A percentile compares a stretch with the other conserved stretches of the same genome.
Conservation (phyloP, 64 coral and sea anemone species). For the Montipora cactus region DNA sequence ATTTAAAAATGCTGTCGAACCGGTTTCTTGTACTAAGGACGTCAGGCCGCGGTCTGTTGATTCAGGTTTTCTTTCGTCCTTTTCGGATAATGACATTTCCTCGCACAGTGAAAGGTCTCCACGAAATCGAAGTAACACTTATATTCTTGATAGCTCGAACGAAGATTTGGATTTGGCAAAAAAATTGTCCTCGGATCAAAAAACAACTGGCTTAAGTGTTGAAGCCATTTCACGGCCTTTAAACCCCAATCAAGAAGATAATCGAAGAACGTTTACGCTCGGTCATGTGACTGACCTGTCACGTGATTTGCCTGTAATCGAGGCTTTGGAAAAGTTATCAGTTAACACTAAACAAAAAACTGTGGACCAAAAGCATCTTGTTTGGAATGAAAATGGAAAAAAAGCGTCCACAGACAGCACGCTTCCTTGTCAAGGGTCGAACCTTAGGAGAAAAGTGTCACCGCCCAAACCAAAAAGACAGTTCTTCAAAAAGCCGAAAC, state of each 20-base stretch:
- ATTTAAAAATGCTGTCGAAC: slow-evolving; percentile 39
- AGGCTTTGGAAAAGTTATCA: slow-evolving; percentile 59
- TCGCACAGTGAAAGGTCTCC: slow-evolving; percentile 12
- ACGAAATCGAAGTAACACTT: slow-evolving; percentile 1
- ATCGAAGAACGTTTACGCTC: slow-evolving; percentile 73
- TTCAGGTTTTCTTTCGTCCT: slow-evolving; percentile 34
- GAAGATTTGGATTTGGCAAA: slow-evolving; percentile 28
- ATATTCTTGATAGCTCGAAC: slow-evolving; percentile 20
- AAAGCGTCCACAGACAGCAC: not conserved
- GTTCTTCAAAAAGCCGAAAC: slow-evolving; percentile 56
- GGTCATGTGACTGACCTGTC: slow-evolving; percentile 53
- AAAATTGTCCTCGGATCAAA: not conserved
- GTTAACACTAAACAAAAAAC: not conserved
- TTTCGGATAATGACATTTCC: slow-evolving; percentile 47
- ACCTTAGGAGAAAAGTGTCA: slow-evolving; percentile 13
- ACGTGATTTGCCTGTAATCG: slow-evolving; percentile 69
- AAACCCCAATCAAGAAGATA: not conserved
- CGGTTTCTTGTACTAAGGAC: not conserved
- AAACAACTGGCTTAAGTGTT: not conserved
- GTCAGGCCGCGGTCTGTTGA: slow-evolving; percentile 45
- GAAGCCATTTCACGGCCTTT: not conserved
- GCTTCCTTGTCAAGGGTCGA: not conserved
- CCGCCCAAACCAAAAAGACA: slow-evolving; percentile 55
- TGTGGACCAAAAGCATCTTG: not conserved
- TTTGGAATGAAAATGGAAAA: not conserved